phyloP scores from a whole-genome alignment of 2,888 invertebrate species.

The Hemistola chrysoprasaria region DNA sequence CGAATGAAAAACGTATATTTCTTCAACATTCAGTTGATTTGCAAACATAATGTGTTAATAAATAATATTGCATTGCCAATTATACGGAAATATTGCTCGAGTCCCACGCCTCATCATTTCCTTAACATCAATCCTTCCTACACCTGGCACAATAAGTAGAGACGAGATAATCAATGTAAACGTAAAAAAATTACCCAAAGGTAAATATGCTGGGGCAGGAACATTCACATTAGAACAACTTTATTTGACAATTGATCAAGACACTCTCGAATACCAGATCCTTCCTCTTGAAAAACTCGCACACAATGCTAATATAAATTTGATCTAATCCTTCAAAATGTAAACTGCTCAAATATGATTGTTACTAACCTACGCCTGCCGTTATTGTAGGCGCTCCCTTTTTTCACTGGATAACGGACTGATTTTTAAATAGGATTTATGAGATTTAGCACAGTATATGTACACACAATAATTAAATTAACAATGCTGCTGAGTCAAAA shows the following conservation, averaged over 20 bases:
- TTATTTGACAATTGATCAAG: too few species aligned
- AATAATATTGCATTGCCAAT: neutral
- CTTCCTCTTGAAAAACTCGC: too few species aligned
- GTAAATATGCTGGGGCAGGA: slow-evolving; percentile 22
- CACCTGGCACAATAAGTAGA: slow-evolving; percentile 19
- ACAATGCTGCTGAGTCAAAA: too few species aligned
- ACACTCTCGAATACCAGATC: too few species aligned
- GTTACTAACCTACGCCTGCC: neutral
- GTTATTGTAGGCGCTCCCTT: too few species aligned
- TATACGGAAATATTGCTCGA: neutral
- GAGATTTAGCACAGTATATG: too few species aligned
- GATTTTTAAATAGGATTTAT: too few species aligned
- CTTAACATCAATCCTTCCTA: slow-evolving; percentile 13
- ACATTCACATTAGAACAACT: slow-evolving; percentile 11
- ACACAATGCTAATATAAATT: too few species aligned
- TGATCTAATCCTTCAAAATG: too few species aligned
- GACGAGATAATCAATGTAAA: slow-evolving; percentile 24
- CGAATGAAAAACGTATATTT: slow-evolving; percentile 11
- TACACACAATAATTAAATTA: too few species aligned
- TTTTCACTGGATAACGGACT: too few species aligned
- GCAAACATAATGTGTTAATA: neutral
- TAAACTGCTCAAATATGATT: slow-evolving; percentile 6
- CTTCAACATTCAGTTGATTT: neutral
- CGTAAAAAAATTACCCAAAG: slow-evolving; percentile 28
- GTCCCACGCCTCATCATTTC: slow-evolving; percentile 28